Evolutionary conservation across 35 echinoderm and acorn worm species (phyloP).

Genomic region (Heliocidaris tuberculata): DNA sequence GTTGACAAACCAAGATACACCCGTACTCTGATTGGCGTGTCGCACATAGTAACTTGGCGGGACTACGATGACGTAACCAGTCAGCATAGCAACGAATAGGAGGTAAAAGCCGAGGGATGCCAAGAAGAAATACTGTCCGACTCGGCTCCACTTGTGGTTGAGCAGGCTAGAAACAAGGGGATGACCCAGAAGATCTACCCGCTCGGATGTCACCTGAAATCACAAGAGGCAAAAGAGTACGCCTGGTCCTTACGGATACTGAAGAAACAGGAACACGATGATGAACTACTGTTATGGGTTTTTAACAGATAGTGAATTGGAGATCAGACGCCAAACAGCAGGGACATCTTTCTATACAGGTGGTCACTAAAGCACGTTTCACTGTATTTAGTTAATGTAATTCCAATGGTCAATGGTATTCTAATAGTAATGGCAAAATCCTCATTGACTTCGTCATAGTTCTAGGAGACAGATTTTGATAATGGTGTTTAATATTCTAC

Average conservation of each 20-base stretch:
- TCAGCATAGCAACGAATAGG: slow-evolving; percentile 79
- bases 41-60: slow-evolving; percentile 80
- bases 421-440: no score
- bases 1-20: slow-evolving; percentile 59
- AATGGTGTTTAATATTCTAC: no score
- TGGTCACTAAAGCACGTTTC: no score
- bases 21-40: not conserved
- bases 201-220: slow-evolving; percentile 68
- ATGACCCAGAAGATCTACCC: slow-evolving; percentile 79
- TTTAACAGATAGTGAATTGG: not conserved
- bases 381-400: no score
- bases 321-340: not conserved
- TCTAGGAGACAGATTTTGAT: no score
- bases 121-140: slow-evolving; percentile 87
- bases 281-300: not conserved
- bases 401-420: no score
- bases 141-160: slow-evolving; percentile 86
- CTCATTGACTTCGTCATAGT: no score
- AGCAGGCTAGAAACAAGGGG: slow-evolving; percentile 88
- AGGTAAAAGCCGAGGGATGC: slow-evolving; percentile 70
- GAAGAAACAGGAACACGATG: not conserved
- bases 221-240: not conserved
- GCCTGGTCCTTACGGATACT: not conserved
- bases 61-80: slow-evolving; percentile 80
- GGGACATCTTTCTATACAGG: no score